Evolutionary conservation across 2,888 invertebrate species (phyloP).

Genomic region (Lithophane socia): DNA sequence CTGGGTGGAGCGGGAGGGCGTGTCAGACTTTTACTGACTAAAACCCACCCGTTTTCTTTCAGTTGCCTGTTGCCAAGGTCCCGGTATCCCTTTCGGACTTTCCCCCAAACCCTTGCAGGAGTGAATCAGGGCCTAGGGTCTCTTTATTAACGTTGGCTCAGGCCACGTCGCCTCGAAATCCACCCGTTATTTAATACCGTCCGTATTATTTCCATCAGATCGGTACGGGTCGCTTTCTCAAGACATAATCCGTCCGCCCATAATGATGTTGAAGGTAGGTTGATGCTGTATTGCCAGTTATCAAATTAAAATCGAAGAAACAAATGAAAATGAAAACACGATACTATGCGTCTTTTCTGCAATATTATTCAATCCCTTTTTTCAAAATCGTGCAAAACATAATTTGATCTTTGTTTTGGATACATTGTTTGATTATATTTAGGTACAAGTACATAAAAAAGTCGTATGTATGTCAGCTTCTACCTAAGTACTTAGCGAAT

Average conservation of each 20-base stretch:
- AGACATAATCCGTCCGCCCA: background rate
- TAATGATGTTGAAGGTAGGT: background rate
- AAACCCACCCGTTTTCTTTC: too few species aligned
- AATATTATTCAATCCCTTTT: background rate
- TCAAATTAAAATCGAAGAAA: too few species aligned
- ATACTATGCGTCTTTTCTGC: background rate
- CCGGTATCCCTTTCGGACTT: too few species aligned
- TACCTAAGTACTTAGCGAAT: conserved; percentile 29
- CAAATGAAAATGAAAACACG: background rate
- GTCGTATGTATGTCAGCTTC: conserved; percentile 3
- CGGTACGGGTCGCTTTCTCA: background rate
- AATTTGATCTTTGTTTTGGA: background rate
- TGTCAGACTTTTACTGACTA: too few species aligned
- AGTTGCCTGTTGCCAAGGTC: too few species aligned
- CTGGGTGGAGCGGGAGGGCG: too few species aligned
- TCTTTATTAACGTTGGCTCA: background rate
- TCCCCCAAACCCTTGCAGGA: too few species aligned
- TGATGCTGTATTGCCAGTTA: background rate
- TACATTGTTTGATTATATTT: background rate
- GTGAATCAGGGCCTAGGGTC: background rate
- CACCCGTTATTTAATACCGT: background rate
- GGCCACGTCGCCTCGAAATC: background rate
- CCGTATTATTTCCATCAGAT: background rate
- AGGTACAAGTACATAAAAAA: conserved; percentile 3
- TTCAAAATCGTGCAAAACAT: background rate